Evolutionary conservation across 2,797 vertebrate genomes (phyloP).

Genomic region (Neomorphus geoffroyi): DNA sequence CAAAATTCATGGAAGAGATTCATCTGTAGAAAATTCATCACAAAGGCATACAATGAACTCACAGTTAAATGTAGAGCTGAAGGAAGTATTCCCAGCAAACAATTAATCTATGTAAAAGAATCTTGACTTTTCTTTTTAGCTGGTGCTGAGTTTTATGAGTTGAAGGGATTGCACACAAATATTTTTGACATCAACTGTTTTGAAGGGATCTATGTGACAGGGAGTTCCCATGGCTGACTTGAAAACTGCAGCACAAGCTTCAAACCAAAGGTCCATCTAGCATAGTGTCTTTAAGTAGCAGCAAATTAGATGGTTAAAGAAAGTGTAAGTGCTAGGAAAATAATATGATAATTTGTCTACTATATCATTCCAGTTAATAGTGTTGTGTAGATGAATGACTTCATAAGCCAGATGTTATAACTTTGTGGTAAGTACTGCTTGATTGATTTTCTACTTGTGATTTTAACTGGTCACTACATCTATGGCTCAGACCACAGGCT

Average conservation of each 20-base stretch:
- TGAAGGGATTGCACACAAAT: not conserved
- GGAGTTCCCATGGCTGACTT: not conserved
- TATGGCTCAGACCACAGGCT: slow-evolving; percentile 8
- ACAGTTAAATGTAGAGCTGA: not conserved
- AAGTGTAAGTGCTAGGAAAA: not conserved
- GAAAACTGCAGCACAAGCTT: not conserved
- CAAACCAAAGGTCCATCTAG: not conserved
- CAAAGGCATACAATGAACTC: not conserved
- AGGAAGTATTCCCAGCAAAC: not conserved
- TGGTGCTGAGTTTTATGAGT: not conserved
- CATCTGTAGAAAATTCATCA: not conserved
- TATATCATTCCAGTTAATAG: not conserved
- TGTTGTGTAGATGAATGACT: not conserved
- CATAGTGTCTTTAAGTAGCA: not conserved
- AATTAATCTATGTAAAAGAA: not conserved
- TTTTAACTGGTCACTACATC: slow-evolving; percentile 33
- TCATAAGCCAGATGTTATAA: slow-evolving; percentile 41
- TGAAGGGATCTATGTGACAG: not conserved
- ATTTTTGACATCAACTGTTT: not conserved
- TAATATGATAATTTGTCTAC: slow-evolving; percentile 22
- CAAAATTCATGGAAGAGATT: not conserved
- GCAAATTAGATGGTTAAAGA: not conserved
- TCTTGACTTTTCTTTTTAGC: not conserved
- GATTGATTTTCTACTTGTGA: slow-evolving; percentile 13
- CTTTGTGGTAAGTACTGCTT: slow-evolving; percentile 18